Evolutionary conservation across 2,888 invertebrate species (phyloP), one percentile per base, ranked within the genome.

Genomic region (Ophion slaviceki): DNA sequence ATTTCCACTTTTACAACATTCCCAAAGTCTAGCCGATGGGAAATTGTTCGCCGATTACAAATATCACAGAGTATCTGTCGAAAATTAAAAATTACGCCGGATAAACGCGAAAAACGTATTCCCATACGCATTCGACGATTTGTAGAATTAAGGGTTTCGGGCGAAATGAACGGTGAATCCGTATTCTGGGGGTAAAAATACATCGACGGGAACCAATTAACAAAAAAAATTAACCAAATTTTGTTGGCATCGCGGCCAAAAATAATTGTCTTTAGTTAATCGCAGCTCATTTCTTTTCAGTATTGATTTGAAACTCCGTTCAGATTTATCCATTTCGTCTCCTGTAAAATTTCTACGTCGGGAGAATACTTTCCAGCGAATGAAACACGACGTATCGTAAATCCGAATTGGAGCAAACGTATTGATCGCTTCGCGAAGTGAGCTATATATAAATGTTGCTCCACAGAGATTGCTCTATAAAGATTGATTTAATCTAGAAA

Each of bases 401-500:
- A 17, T 53, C 53, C 53, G 53, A 53, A 53, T 53, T 53, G 53
- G 53, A 53, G 53, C 53, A 53, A 53, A 53, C 53, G 53, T 53
- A 53, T 53, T 53, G 53, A 53, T 53, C 53, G 53, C 14, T 53
- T 53, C 53, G 53, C 53, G 53, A 53, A 53, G 53, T 53, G 14
- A 53, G 53, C 53, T 53, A 53, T 53, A 53, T 53, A 53, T 53
- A 17, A 53, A 53, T 53, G 14, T 53, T 14, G 53, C 53, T 53
- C 53, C 53, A 17, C 2, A 17, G 53, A 53, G 53, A 53, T 53
- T 53, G 53, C 47, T 47, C 47, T 14, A 47, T 47, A 47, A 14
- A 47, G 47, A 53, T 53, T 53, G 53, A 53, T 47, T 47, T 47
- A 53, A 53, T 53, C 53, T 20, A 14, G 32, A 36, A 76, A 75